phyloP scores from a whole-genome alignment of 2,113 vertebrate species.

The Urocolius indicus region DNA sequence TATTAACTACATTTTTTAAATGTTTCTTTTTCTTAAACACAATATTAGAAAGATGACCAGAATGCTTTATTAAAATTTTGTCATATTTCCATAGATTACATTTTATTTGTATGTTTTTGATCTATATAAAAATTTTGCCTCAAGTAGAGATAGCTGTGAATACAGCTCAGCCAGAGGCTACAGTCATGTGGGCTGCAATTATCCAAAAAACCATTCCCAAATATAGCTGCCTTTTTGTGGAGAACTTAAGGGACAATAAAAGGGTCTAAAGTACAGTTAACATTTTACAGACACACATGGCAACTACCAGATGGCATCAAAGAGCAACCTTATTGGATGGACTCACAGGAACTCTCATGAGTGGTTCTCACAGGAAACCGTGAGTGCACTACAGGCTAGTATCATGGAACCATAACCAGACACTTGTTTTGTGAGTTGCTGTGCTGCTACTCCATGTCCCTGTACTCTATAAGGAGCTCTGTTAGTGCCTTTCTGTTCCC shows the following conservation, averaged over 20 bases:
- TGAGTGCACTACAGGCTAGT: background rate
- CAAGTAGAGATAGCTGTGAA: background rate
- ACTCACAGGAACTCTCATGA: background rate
- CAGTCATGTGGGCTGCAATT: background rate
- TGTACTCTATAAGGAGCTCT: background rate
- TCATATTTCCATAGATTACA: background rate
- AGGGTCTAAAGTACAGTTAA: background rate
- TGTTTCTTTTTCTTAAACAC: background rate
- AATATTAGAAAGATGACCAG: background rate
- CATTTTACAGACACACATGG: background rate
- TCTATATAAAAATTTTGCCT: background rate
- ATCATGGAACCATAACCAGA: background rate
- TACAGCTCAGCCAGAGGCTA: background rate
- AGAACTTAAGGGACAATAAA: background rate
- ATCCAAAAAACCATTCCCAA: background rate
- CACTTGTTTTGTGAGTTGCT: background rate
- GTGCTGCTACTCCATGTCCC: background rate
- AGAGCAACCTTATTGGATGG: background rate
- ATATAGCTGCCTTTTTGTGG: background rate
- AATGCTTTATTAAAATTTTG: background rate
- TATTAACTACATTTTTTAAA: background rate
- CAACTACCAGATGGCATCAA: background rate
- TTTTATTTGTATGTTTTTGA: background rate
- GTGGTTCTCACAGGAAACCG: too few species aligned
- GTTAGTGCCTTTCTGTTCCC: background rate